Percentiles rank a stretch among this genome's conserved stretches.
phyloP scores from a whole-genome alignment of 2,797 vertebrate genomes.

The Hemibagrus guttatus region DNA sequence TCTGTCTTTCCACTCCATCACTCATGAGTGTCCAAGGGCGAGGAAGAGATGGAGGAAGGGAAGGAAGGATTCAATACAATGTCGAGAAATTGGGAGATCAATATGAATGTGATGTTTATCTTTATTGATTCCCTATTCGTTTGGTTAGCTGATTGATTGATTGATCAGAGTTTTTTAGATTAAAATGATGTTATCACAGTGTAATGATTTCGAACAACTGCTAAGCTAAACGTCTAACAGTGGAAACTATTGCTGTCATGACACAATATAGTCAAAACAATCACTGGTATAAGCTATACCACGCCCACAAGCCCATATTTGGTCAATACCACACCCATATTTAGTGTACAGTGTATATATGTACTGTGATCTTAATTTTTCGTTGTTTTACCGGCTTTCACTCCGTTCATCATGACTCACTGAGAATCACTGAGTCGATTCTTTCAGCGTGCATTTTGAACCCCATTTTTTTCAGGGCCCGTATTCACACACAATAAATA shows the following conservation, averaged over 20 bases:
- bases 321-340: background rate
- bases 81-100: background rate
- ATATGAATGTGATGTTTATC: background rate
- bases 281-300: background rate
- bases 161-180: background rate
- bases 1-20: conserved; percentile 41
- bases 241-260: background rate
- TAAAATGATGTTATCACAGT: background rate
- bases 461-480: no score
- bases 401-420: background rate
- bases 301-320: background rate
- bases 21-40: conserved; percentile 40
- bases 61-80: background rate
- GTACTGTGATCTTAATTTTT: background rate
- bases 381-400: background rate
- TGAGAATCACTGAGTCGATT: background rate
- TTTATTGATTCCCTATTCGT: background rate
- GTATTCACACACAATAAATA: background rate
- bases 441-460: background rate
- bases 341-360: no score
- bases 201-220: background rate
- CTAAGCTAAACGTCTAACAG: background rate
- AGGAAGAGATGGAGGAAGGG: conserved; percentile 7
- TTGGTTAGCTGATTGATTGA: background rate
- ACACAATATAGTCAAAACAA: background rate